phyloP scores from a whole-genome alignment of 2,888 invertebrate genomes.

The Beris chalybata region DNA sequence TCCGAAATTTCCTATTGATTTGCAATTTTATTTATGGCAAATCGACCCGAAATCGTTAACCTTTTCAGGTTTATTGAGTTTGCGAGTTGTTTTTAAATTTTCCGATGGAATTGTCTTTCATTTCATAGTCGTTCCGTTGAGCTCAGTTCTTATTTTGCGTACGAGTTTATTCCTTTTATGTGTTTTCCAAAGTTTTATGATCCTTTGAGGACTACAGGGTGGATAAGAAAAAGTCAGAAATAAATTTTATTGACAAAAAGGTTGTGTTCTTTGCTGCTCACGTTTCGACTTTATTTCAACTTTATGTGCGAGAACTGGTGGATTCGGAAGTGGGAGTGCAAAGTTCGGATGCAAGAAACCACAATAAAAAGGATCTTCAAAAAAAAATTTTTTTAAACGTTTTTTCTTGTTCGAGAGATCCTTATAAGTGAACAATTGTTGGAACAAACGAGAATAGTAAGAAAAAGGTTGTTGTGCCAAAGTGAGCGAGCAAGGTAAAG shows the following conservation, averaged over 20 bases:
- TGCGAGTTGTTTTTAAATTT: conserved; percentile 20
- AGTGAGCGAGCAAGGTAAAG: too few relatives aligned
- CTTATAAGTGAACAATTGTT: too few relatives aligned
- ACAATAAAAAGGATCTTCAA: too few relatives aligned
- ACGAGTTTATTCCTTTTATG: conserved; percentile 20
- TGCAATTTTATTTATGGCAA: conserved; percentile 26
- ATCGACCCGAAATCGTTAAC: conserved; percentile 29
- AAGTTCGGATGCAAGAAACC: too few relatives aligned
- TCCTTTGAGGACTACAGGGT: conserved; percentile 8
- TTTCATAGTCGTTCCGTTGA: background rate
- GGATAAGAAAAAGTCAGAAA: background rate
- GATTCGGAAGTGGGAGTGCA: too few relatives aligned
- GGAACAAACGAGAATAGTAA: too few relatives aligned
- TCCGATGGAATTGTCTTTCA: conserved; percentile 21
- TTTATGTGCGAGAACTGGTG: too few relatives aligned
- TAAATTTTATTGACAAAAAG: conserved; percentile 23
- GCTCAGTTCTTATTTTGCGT: conserved; percentile 12
- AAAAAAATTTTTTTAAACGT: too few relatives aligned
- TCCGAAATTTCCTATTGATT: conserved; percentile 26
- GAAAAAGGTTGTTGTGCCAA: too few relatives aligned
- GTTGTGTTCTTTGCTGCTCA: background rate
- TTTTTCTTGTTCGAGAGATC: too few relatives aligned
- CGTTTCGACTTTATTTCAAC: too few relatives aligned
- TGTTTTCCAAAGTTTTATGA: conserved; percentile 24
- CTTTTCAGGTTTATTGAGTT: conserved; percentile 27